Evolutionary conservation across 1,140 invertebrate genomes (phyloP).

Genomic region (Lepidurus apus): DNA sequence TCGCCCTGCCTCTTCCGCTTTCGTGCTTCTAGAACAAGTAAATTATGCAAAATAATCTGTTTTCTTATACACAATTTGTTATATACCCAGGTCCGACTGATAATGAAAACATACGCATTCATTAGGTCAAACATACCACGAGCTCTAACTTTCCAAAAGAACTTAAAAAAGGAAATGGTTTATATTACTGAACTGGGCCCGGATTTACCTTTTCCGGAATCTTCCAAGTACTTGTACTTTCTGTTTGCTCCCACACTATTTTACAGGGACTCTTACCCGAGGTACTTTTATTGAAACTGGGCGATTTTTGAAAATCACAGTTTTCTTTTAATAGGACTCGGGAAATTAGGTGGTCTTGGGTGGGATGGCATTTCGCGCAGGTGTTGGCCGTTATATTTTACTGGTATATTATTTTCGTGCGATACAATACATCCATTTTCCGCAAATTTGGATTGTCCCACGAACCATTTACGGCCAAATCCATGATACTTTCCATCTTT

Average conservation of each 20-base stretch:
- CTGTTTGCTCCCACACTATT: constrained; percentile 81
- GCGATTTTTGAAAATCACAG: too few relatives aligned
- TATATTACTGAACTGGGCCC: constrained; percentile 33
- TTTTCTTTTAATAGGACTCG: constrained; percentile 51
- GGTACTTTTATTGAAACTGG: constrained; percentile 50
- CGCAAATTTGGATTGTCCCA: constrained; percentile 56
- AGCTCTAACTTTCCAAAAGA: constrained; percentile 43
- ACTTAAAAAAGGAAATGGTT: neutral
- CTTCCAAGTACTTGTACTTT: constrained; percentile 76
- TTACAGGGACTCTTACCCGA: constrained; percentile 77
- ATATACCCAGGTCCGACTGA: constrained; percentile 59
- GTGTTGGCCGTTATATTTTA: constrained; percentile 70
- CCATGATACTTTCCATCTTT: constrained; percentile 60
- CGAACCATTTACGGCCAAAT: constrained; percentile 54
- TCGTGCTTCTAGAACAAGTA: constrained; percentile 58
- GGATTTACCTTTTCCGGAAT: constrained; percentile 54
- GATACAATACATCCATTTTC: constrained; percentile 65
- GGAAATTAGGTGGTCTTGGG: constrained; percentile 65
- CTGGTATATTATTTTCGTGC: constrained; percentile 68
- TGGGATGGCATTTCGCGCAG: constrained; percentile 64
- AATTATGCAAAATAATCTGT: neutral
- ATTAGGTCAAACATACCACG: constrained; percentile 60
- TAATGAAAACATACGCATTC: constrained; percentile 83
- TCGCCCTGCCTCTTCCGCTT: constrained; percentile 54
- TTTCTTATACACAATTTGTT: neutral